Base-by-base conservation (phyloP, 2,797 vertebrate genomes). In the Esox lucius region DNA sequence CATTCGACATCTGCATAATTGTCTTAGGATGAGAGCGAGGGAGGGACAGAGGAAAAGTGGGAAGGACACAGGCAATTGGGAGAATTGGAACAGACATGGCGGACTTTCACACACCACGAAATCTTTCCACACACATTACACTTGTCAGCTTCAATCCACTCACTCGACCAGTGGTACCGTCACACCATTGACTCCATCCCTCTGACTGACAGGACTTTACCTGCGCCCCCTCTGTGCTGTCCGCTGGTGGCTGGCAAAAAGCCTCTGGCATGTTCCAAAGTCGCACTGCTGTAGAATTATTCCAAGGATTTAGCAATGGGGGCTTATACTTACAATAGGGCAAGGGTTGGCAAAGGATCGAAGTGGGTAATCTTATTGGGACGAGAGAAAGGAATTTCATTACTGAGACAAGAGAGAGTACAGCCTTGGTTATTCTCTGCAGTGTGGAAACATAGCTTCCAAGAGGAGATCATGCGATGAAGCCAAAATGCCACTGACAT, bases 1-100 rank as follows among this genome's bases (percentile, higher is more conserved):
- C 85, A 89, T 92, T 89, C 91, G 88, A 93, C 92, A 92, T 92
- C 91, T 93, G 92, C 90, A 88, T 86, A 87, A 91, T 92, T 91
- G 92, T 93, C 87, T 90, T 86, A 92, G 85, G 89, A 92, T 89
- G 85, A 85, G 86, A 84, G 82, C 82, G 80, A 72, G 59, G 62
- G 8, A 81, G 83, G 81, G 73, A 73, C 28, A 22, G 28, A 46
- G 24, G 46, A 53, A 59, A 70, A 49, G 70, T 74, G 68, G 70
- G 70, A 73, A 42, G 65, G 56, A 51, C 71, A 73, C 48, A 26
- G 64, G 64, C 31, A 31, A 70, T 74, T 68, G 70, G 35, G 80
- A 78, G 83, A 86, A 84, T 84, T 89, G 86, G 81, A 87, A 84
- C 80, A 81, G 88, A 78, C 0, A 78, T 87, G 70, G 70, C 79